Base-by-base conservation (phyloP, 2,113 vertebrate genomes). In the Haemorhous mexicanus region DNA sequence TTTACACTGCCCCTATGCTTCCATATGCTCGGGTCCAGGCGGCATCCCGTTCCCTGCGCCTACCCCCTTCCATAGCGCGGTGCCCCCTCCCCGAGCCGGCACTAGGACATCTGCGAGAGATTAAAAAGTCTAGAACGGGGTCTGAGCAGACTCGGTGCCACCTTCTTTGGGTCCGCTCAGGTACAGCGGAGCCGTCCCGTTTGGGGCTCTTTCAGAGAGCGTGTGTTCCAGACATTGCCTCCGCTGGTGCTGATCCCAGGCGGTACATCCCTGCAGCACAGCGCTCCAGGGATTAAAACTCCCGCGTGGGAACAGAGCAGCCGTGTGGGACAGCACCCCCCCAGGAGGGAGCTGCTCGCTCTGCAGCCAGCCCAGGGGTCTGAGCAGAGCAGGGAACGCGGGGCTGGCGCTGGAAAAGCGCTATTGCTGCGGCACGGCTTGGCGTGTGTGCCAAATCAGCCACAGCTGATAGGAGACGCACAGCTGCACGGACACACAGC, bases 291-390 rank as follows among this genome's bases (percentile, higher is more conserved):
- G 8, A 10, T 53, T 5, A 12, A 9, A 26, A 1, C 23, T 2
- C 0, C 7, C 6, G 6, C 0, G 1, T 4, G 41, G 49, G n/a
- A 61, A 6, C 3, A 1, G 5, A 2, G 74, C 58, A 2, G 44
- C 9, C 5, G 33, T 0, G 1, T 3, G n/a, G 6, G 52, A 2
- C 49, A 47, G 55, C 23, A 1, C 10, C 1, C 86, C 86, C 24
- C 19, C 24, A 1, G 0, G 0, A 1, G 17, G 33, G 39, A 41
- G 75, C 39, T 26, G 62, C 33, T 27, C 16, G 7, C 39, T 5
- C 5, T 1, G 33, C 72, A 3, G 41, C 44, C 1, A 0, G 4
- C 37, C 6, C 1, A 1, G 20, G 1, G 9, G 23, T 1, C n/a
- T 4, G 1, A 24, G 37, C 61, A 9, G 20, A 0, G 17, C 15